phyloP scores from a whole-genome alignment of 2,797 vertebrate species.

The Pitangus sulphuratus region DNA sequence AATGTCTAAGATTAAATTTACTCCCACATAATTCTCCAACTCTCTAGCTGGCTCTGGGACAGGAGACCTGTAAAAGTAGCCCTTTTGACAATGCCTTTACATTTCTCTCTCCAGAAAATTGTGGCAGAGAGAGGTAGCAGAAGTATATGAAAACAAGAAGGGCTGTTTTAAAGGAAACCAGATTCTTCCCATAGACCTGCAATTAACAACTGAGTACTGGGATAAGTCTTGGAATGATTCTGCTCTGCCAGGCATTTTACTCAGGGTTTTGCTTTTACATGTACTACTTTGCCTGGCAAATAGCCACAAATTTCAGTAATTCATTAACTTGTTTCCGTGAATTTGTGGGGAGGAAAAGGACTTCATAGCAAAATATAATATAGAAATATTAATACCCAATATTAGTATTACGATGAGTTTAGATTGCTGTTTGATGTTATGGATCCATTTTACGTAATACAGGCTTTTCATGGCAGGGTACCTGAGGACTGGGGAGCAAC shows the following conservation, averaged over 20 bases:
- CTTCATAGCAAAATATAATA: neutral
- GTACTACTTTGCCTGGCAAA: neutral
- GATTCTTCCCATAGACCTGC: neutral
- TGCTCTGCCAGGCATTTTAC: neutral
- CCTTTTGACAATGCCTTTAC: neutral
- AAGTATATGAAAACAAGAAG: neutral
- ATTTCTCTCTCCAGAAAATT: neutral
- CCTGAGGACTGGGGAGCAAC: neutral
- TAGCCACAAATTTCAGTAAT: neutral
- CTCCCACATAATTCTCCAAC: conserved; percentile 15
- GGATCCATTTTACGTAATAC: neutral
- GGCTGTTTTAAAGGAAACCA: neutral
- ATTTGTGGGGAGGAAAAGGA: neutral
- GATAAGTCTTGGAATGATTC: neutral
- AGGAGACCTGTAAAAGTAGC: neutral
- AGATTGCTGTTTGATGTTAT: neutral
- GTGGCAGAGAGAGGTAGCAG: neutral
- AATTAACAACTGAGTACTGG: neutral
- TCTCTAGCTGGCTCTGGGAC: neutral
- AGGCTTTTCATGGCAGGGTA: neutral
- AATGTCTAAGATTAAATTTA: conserved; percentile 43
- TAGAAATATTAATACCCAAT: neutral
- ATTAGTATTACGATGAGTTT: neutral
- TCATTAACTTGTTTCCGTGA: neutral
- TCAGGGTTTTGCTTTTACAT: neutral